These are phyloP conservation scores for Glyphotaelius pellucidus DNA, from an alignment of 2,888 invertebrate genomes.

Conservation along the genomic window DNA sequence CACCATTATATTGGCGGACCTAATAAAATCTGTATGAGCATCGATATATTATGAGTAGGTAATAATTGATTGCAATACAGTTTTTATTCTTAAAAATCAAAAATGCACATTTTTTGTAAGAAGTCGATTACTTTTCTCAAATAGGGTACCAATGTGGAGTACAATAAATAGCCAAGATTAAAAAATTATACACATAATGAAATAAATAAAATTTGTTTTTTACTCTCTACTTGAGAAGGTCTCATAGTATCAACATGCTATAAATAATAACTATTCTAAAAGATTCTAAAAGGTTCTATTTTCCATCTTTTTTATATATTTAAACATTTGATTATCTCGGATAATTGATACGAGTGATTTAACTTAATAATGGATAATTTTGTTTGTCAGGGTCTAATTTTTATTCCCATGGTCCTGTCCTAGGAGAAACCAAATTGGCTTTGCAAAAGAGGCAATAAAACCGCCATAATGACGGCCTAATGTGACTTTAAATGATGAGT, in stretches of 20 bases:
- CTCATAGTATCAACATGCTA: background rate
- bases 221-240: background rate
- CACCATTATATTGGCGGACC: too few relatives aligned
- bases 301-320: background rate
- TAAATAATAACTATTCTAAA: background rate
- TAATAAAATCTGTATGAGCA: too few relatives aligned
- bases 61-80: too few relatives aligned
- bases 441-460: constrained; percentile 18
- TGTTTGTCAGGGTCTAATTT: constrained; percentile 4
- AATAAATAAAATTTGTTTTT: background rate
- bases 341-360: background rate
- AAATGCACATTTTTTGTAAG: too few relatives aligned
- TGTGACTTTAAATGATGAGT: constrained; percentile 31
- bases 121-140: too few relatives aligned
- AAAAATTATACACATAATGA: too few relatives aligned
- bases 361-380: background rate
- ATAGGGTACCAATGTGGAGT: too few relatives aligned
- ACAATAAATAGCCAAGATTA: too few relatives aligned
- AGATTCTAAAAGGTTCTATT: background rate
- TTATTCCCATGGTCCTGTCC: constrained; percentile 19
- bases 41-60: too few relatives aligned
- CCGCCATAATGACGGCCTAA: constrained; percentile 15
- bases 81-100: too few relatives aligned
- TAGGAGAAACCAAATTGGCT: constrained; percentile 9
- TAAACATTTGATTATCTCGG: background rate